These are phyloP conservation scores for Merops nubicus DNA, from an alignment of 2,113 vertebrate species.

Conservation along the genomic window DNA sequence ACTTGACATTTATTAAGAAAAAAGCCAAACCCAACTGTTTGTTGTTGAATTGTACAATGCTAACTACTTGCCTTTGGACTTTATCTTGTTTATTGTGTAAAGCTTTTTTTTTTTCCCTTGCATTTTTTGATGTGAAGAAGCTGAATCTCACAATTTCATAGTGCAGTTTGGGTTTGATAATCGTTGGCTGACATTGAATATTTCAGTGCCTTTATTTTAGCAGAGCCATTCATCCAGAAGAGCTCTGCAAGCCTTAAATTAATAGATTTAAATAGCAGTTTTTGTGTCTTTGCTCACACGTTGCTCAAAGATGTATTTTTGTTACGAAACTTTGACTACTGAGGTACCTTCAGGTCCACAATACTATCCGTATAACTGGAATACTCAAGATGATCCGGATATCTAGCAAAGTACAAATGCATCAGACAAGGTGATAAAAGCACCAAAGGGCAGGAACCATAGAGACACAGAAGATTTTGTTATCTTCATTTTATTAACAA, in stretches of 20 bases:
- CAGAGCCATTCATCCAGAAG: neutral
- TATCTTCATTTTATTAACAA: neutral
- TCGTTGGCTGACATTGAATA: neutral
- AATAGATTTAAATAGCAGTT: neutral
- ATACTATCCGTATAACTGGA: neutral
- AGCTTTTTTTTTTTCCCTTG: neutral
- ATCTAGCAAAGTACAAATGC: neutral
- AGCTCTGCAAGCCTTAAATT: neutral
- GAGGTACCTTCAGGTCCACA: neutral
- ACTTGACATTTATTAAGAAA: neutral
- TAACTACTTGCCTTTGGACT: neutral
- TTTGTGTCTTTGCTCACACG: neutral
- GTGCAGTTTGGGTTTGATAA: neutral
- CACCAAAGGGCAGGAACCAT: neutral
- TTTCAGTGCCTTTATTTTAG: neutral
- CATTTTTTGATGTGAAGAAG: neutral
- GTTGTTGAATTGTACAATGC: neutral
- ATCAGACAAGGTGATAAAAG: neutral
- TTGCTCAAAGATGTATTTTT: neutral
- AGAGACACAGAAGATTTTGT: neutral
- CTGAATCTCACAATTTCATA: neutral
- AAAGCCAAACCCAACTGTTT: neutral
- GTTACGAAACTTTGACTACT: neutral
- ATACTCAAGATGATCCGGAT: neutral
- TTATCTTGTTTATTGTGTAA: neutral